A percentile compares a stretch with the other conserved stretches of the same genome.
Evolutionary conservation across 2,888 invertebrate species (phyloP).

Genomic region (Nomada ferruginata): DNA sequence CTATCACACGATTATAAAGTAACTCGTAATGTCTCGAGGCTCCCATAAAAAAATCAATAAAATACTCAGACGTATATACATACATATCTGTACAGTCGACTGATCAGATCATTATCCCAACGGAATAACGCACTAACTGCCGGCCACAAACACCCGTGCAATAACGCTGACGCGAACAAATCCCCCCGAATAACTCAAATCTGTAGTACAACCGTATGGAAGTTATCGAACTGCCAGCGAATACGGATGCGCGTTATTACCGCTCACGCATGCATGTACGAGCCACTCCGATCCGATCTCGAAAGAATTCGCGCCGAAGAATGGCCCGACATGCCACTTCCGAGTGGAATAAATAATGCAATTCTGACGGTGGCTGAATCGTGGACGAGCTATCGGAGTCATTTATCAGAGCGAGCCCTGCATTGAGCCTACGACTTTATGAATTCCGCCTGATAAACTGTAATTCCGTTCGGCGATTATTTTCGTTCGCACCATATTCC

Average conservation of each 20-base stretch:
- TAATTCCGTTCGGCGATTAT: background rate
- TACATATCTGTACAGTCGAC: background rate
- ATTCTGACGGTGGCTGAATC: conserved; percentile 43
- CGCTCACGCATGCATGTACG: conserved; percentile 23
- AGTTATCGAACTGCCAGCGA: conserved; percentile 53
- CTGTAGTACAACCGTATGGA: conserved; percentile 17
- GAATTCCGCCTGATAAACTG: conserved; percentile 18
- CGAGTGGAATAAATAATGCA: conserved; percentile 53
- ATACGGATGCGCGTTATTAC: conserved; percentile 52
- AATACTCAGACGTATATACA: background rate
- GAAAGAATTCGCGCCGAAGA: conserved; percentile 40
- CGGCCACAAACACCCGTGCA: background rate
- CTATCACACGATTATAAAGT: background rate
- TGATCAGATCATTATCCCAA: background rate
- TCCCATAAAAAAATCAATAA: background rate
- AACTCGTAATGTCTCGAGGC: background rate
- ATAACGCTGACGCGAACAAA: conserved; percentile 38
- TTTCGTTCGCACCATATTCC: background rate
- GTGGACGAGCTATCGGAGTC: conserved; percentile 30
- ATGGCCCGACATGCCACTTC: conserved; percentile 40
- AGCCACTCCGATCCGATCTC: conserved; percentile 47
- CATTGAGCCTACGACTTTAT: conserved; percentile 18
- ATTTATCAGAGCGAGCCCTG: conserved; percentile 37
- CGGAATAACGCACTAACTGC: conserved; percentile 6
- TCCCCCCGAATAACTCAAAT: conserved; percentile 36